A percentile compares a stretch with the other conserved stretches of the same genome.
Conservation (phyloP, 2,113 vertebrate species). For the Aphyosemion australe region DNA sequence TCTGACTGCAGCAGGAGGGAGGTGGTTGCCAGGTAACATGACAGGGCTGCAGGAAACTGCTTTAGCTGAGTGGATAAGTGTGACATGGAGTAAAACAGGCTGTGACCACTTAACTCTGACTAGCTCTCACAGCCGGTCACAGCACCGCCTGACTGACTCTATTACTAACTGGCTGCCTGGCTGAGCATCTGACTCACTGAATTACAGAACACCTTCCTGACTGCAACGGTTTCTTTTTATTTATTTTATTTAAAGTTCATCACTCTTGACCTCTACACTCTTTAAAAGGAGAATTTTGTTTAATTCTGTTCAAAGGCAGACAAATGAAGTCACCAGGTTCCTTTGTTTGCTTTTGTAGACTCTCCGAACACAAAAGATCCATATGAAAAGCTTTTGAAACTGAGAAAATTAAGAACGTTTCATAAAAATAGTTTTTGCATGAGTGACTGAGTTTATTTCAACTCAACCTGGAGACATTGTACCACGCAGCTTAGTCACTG, state of each 20-base stretch:
- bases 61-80: conserved; percentile 71
- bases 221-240: conserved; percentile 1
- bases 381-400: too few relatives aligned
- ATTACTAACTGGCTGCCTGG: conserved; percentile 30
- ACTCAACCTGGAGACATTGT: background rate
- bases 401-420: too few relatives aligned
- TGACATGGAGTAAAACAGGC: conserved; percentile 37
- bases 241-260: background rate
- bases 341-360: too few relatives aligned
- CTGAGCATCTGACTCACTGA: conserved; percentile 16
- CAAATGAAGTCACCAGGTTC: too few relatives aligned
- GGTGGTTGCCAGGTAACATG: conserved; percentile 58
- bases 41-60: conserved; percentile 49
- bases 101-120: conserved; percentile 54
- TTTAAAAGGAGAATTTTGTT: too few relatives aligned
- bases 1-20: conserved; percentile 28
- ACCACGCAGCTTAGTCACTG: background rate
- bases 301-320: too few relatives aligned
- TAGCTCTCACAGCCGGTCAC: conserved; percentile 31
- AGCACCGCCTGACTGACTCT: conserved; percentile 21
- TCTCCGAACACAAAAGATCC: too few relatives aligned
- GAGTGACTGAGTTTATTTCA: background rate
- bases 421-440: too few relatives aligned
- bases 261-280: too few relatives aligned
- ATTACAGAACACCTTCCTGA: conserved; percentile 4